Percentiles rank a stretch among this genome's conserved stretches.
Evolutionary conservation across 2,797 vertebrate genomes (phyloP).

Genomic region (Anisognathus igniventris): DNA sequence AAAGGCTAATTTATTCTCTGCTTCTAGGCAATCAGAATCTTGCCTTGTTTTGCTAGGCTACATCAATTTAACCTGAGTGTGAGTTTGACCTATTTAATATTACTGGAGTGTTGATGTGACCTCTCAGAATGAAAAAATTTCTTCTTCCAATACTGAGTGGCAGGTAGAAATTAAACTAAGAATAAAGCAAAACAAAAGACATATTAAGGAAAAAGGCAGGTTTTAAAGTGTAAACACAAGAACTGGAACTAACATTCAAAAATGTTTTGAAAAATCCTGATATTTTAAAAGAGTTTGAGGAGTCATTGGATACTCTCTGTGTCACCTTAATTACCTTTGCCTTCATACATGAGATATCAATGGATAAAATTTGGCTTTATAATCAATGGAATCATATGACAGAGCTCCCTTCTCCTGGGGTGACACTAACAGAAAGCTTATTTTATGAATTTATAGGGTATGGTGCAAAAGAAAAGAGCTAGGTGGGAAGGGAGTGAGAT

Average conservation of each 20-base stretch:
- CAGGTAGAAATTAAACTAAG: background rate
- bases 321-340: background rate
- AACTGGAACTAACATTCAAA: background rate
- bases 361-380: background rate
- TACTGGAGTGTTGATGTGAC: background rate
- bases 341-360: background rate
- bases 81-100: background rate
- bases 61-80: background rate
- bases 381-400: background rate
- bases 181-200: background rate
- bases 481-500: background rate
- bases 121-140: background rate
- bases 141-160: background rate
- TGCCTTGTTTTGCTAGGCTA: background rate
- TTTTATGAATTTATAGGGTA: background rate
- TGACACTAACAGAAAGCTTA: background rate
- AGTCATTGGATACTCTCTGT: accelerated
- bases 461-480: background rate
- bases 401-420: background rate
- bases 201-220: background rate
- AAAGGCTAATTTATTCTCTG: background rate
- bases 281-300: background rate
- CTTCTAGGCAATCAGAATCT: background rate
- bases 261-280: background rate
- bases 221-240: background rate